A percentile compares a stretch with the other conserved stretches of the same genome.
phyloP scores from a whole-genome alignment of 2,888 invertebrate genomes.

The Monochamus alternatus region DNA sequence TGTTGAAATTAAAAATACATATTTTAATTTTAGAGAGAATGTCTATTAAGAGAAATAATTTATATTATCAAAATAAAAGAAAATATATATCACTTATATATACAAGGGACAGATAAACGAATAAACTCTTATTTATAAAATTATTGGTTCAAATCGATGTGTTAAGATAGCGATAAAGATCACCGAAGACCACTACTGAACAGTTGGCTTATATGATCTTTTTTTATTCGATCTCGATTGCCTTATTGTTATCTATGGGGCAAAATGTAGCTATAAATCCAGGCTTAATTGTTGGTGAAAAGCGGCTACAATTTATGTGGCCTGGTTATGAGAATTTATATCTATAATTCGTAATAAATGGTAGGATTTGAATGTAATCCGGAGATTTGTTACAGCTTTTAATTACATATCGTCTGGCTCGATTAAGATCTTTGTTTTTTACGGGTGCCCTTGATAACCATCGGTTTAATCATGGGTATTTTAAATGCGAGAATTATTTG shows the following conservation, averaged over 20 bases:
- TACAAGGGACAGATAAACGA: too few relatives aligned
- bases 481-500: conserved; percentile 60
- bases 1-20: too few relatives aligned
- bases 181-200: conserved; percentile 36
- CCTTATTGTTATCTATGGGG: conserved; percentile 65
- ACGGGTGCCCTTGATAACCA: conserved; percentile 62
- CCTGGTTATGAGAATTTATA: conserved; percentile 66
- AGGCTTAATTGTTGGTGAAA: conserved; percentile 70
- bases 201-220: conserved; percentile 47
- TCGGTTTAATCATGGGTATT: conserved; percentile 62
- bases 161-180: conserved; percentile 46
- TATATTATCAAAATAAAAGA: too few relatives aligned
- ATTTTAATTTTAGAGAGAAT: too few relatives aligned
- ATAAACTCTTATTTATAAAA: conserved; percentile 29
- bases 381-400: conserved; percentile 68
- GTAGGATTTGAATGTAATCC: conserved; percentile 68
- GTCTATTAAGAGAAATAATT: too few relatives aligned
- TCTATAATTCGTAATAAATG: conserved; percentile 68
- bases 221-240: conserved; percentile 45
- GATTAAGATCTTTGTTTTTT: conserved; percentile 66
- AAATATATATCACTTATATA: too few relatives aligned
- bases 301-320: conserved; percentile 65
- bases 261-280: conserved; percentile 66
- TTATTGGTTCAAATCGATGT: conserved; percentile 62
- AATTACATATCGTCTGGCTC: conserved; percentile 64